Percentiles rank a stretch among this genome's conserved stretches.
Evolutionary conservation across 2,888 invertebrate species (phyloP).

Genomic region (Seira musarum): DNA sequence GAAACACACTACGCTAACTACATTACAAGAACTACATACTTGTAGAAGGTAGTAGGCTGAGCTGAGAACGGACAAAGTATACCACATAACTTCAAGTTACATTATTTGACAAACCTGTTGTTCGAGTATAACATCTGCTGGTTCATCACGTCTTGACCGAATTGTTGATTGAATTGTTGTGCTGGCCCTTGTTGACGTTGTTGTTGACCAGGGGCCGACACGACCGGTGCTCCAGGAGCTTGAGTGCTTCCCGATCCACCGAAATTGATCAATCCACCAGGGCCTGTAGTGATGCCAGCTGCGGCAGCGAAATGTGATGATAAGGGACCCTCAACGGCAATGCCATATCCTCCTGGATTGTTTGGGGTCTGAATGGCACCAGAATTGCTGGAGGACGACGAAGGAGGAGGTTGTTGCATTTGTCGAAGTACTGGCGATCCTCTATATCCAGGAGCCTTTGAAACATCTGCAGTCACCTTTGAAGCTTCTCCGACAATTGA

Average conservation of each 20-base stretch:
- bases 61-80: too few species aligned
- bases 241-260: conserved; percentile 36
- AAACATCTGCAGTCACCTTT: conserved; percentile 79
- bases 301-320: conserved; percentile 62
- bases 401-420: conserved; percentile 43
- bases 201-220: too few species aligned
- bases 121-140: conserved; percentile 55
- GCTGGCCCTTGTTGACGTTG: conserved; percentile 2
- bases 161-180: conserved; percentile 38
- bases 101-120: conserved; percentile 45
- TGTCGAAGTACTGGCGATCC: conserved; percentile 73
- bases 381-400: conserved; percentile 30
- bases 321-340: conserved; percentile 54
- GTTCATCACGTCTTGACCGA: conserved; percentile 32
- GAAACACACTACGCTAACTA: too few species aligned
- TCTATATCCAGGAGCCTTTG: conserved; percentile 93
- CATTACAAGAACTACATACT: too few species aligned
- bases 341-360: conserved; percentile 38
- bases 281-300: conserved; percentile 51
- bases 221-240: too few species aligned
- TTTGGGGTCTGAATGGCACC: too few species aligned
- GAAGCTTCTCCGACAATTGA: conserved; percentile 53
- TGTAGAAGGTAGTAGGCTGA: too few species aligned
- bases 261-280: conserved; percentile 42
- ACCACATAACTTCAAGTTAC: too few species aligned